Percentiles rank a stretch among this genome's conserved stretches.
Evolutionary conservation across 2,888 invertebrate species (phyloP).

Genomic region (Meghimatium bilineatum): DNA sequence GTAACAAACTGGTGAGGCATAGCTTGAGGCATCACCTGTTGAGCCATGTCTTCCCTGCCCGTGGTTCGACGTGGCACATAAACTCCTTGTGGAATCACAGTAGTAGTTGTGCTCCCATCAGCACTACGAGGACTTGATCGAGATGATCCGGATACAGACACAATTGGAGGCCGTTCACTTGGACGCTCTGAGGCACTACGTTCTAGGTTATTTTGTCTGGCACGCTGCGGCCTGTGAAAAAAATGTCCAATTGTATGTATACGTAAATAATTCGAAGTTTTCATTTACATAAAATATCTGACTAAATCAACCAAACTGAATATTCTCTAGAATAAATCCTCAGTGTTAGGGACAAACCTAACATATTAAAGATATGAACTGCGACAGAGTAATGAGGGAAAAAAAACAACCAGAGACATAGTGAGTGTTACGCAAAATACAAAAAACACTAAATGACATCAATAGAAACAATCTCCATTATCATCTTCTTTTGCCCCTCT

Average conservation of each 20-base stretch:
- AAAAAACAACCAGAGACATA: too few species aligned
- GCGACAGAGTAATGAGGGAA: too few species aligned
- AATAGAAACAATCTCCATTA: too few species aligned
- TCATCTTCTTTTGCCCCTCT: too few species aligned
- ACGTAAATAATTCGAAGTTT: too few species aligned
- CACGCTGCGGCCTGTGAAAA: conserved; percentile 27
- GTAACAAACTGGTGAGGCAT: conserved; percentile 36
- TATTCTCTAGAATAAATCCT: too few species aligned
- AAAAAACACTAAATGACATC: too few species aligned
- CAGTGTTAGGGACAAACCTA: too few species aligned
- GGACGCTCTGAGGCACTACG: conserved; percentile 43
- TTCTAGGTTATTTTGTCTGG: conserved; percentile 20
- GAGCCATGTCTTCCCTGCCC: background rate
- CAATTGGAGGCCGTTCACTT: conserved; percentile 28
- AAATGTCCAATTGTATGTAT: background rate
- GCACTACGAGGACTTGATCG: conserved; percentile 38
- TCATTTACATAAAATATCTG: too few species aligned
- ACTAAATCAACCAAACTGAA: too few species aligned
- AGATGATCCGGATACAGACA: conserved; percentile 25
- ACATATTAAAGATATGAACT: too few species aligned
- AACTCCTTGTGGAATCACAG: conserved; percentile 27
- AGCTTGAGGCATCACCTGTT: conserved; percentile 9
- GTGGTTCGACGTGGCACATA: conserved; percentile 31
- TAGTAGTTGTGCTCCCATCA: conserved; percentile 18
- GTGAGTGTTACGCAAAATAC: too few species aligned